These are phyloP conservation scores for Sorex araneus DNA, from an alignment of 2,113 vertebrate genomes.

Conservation along the genomic window DNA sequence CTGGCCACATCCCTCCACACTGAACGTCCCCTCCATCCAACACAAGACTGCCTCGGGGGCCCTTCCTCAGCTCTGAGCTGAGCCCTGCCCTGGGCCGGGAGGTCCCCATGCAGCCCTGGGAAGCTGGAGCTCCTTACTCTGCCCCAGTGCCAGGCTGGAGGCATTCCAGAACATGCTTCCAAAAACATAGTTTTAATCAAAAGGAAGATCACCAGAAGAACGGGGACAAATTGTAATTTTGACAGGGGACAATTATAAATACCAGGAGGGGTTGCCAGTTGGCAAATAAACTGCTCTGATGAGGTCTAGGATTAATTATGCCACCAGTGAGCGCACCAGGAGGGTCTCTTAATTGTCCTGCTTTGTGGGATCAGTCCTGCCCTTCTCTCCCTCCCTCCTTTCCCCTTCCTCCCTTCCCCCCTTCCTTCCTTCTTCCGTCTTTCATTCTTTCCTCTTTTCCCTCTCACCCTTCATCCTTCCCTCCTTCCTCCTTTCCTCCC, in stretches of 20 bases:
- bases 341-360: background rate
- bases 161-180: background rate
- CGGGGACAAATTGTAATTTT: slow-evolving; percentile 55
- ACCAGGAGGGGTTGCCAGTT: slow-evolving; percentile 36
- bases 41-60: background rate
- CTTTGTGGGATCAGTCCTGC: background rate
- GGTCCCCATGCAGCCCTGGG: background rate
- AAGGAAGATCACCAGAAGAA: slow-evolving; percentile 69
- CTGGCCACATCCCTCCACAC: background rate
- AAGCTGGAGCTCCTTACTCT: background rate
- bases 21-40: background rate
- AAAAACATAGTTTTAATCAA: slow-evolving; percentile 18
- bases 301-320: slow-evolving; percentile 71
- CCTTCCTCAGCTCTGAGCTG: too few relatives aligned
- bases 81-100: background rate
- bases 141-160: slow-evolving; percentile 33
- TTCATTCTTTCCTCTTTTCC: background rate
- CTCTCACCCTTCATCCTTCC: background rate
- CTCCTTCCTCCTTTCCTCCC: background rate
- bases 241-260: slow-evolving; percentile 48
- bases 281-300: slow-evolving; percentile 67
- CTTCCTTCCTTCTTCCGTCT: background rate
- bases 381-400: background rate
- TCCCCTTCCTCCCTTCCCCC: background rate
- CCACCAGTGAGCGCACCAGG: slow-evolving; percentile 17